Conservation (phyloP, 2,797 vertebrate genomes). For the Channa striata region DNA sequence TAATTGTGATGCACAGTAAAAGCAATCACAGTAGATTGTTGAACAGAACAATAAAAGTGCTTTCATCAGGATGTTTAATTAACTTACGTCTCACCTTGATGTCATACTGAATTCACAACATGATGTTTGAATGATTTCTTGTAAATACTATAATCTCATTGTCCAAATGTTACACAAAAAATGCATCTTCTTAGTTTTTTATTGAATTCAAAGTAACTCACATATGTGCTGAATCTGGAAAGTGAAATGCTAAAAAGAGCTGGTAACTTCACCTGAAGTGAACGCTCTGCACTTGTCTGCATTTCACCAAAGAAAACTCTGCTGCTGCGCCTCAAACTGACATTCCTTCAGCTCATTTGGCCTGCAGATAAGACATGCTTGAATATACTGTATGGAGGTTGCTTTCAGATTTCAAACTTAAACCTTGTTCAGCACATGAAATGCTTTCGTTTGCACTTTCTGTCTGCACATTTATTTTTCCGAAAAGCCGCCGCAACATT, state of each 20-base stretch:
- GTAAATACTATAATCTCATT: too few relatives aligned
- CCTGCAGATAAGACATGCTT: conserved; percentile 23
- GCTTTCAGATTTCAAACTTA: conserved; percentile 33
- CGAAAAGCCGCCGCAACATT: conserved; percentile 14
- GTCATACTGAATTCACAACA: not conserved
- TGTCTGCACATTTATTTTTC: conserved; percentile 13
- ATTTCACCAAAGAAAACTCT: conserved; percentile 9
- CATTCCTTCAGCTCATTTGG: conserved; percentile 29
- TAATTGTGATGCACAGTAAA: not conserved
- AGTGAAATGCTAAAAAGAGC: conserved; percentile 17
- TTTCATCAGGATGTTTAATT: conserved; percentile 3
- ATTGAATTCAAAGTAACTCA: conserved; percentile 16
- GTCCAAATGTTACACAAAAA: not conserved
- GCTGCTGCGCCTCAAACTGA: conserved; percentile 23
- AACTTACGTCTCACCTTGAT: conserved; percentile 1
- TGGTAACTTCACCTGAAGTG: not conserved
- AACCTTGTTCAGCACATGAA: conserved; percentile 5
- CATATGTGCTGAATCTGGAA: not conserved
- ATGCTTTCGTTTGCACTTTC: conserved; percentile 19
- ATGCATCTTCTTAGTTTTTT: not conserved
- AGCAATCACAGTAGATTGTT: conserved; percentile 1
- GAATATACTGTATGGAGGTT: conserved; percentile 5
- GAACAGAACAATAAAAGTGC: not conserved
- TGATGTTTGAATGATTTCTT: not conserved
- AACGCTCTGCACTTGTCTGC: not conserved